Conservation (phyloP, 2,113 vertebrate species). For the Malaclemys terrapin region DNA sequence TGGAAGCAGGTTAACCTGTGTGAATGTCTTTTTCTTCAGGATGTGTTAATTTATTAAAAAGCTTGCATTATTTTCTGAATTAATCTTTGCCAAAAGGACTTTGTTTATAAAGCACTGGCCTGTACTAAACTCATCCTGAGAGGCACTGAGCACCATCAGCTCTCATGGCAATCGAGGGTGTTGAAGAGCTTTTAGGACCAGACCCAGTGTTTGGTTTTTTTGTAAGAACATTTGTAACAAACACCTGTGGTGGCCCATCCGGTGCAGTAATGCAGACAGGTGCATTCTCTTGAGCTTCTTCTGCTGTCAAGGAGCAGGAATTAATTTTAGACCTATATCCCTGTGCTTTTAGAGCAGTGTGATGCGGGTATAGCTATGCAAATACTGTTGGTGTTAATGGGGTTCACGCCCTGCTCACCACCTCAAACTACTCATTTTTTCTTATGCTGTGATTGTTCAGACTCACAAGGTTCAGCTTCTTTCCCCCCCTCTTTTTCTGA, state of each 20-base stretch:
- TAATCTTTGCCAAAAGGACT: background rate
- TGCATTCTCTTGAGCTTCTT: background rate
- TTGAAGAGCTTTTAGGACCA: background rate
- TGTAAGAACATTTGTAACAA: background rate
- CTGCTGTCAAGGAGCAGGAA: background rate
- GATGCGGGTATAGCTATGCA: too few relatives aligned
- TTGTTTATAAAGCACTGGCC: background rate
- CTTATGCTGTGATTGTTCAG: accelerated
- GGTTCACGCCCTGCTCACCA: background rate
- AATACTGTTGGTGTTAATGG: too few relatives aligned
- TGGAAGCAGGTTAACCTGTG: background rate
- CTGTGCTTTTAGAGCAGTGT: background rate
- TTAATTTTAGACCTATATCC: background rate
- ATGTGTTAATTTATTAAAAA: background rate
- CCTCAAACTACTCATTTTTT: too few relatives aligned
- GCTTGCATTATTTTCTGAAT: background rate
- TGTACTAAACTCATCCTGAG: background rate
- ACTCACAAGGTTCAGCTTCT: accelerated
- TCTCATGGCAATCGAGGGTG: accelerated
- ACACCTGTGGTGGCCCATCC: background rate
- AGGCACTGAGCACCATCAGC: background rate
- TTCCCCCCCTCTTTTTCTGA: background rate
- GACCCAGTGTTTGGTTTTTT: background rate
- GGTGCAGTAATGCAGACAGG: background rate
- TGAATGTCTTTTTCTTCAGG: background rate